Percentiles rank a stretch among this genome's conserved stretches.
Conservation (phyloP, 35 echinoderm and acorn worm genomes). For the Apostichopus californicus region DNA sequence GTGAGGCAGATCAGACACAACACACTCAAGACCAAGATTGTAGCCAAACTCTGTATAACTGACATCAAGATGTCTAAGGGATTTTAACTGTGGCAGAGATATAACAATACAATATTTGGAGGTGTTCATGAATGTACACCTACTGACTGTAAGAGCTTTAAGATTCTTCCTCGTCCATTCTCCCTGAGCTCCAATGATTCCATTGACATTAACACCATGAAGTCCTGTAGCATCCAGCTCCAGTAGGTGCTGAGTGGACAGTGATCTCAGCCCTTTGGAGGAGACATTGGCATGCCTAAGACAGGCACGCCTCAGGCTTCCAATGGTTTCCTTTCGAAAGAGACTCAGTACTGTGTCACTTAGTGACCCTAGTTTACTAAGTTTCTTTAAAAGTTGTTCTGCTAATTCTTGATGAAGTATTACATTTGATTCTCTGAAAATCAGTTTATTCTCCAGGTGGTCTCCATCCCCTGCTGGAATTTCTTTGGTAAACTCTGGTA, state of each 20-base stretch:
- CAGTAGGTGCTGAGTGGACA: conserved; percentile 77
- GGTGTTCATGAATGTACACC: conserved; percentile 90
- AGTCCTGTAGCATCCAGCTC: conserved; percentile 92
- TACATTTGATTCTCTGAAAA: conserved; percentile 76
- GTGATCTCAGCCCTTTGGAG: conserved; percentile 77
- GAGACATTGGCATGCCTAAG: conserved; percentile 70
- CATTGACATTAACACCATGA: conserved; percentile 86
- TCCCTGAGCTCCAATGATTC: conserved; percentile 93
- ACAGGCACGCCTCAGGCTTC: conserved; percentile 71
- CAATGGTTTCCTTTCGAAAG: conserved; percentile 74
- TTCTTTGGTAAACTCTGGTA: conserved; percentile 77
- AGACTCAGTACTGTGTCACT: conserved; percentile 79
- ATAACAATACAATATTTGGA: conserved; percentile 99
- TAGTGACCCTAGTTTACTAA: conserved; percentile 67
- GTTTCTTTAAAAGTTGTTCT: conserved; percentile 69
- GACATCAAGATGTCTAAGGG: conserved; percentile 87
- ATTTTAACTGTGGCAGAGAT: conserved; percentile 86
- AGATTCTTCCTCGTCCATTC: conserved; percentile 95
- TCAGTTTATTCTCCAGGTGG: conserved; percentile 62
- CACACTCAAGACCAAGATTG: conserved; percentile 88
- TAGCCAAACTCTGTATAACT: conserved; percentile 99
- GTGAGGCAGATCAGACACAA: conserved; percentile 72
- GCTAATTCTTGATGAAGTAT: conserved; percentile 82
- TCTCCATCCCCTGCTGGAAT: conserved; percentile 57
- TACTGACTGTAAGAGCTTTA: conserved; percentile 83